A percentile compares a stretch with the other conserved stretches of the same genome.
These are phyloP conservation scores for Drosophila engyochracea DNA, from an alignment of 2,888 invertebrate species.

Conservation along the genomic window DNA sequence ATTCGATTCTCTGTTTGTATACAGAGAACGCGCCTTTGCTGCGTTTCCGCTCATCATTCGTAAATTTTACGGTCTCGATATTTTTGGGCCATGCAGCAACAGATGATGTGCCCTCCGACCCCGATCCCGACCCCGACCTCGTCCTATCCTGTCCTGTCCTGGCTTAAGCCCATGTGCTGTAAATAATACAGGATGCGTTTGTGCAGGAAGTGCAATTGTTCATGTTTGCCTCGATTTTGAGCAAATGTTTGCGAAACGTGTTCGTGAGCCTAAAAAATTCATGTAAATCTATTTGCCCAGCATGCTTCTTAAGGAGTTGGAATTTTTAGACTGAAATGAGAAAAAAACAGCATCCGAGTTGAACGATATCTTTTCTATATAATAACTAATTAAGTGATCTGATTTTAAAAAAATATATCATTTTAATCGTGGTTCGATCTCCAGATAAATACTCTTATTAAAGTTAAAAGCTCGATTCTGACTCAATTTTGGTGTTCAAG, in stretches of 20 bases:
- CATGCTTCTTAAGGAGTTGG: not conserved
- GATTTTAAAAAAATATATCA: not conserved
- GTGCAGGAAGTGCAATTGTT: slow-evolving; percentile 73
- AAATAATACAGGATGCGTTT: slow-evolving; percentile 56
- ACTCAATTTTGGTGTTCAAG: not conserved
- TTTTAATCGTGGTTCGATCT: not conserved
- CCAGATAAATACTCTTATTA: not conserved
- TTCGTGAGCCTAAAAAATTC: slow-evolving; percentile 21
- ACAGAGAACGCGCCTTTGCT: slow-evolving; percentile 71
- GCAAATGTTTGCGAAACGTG: slow-evolving; percentile 69
- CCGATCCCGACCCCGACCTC: slow-evolving; percentile 12
- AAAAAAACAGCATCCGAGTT: not conserved
- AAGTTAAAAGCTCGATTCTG: not conserved
- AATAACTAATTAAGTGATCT: not conserved
- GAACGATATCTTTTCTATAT: not conserved
- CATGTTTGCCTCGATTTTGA: slow-evolving; percentile 21
- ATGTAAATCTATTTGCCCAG: slow-evolving; percentile 28
- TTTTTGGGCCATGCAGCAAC: slow-evolving; percentile 45
- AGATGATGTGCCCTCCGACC: slow-evolving; percentile 39
- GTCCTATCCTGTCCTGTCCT: not conserved
- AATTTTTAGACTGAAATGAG: not conserved
- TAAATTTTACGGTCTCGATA: slow-evolving; percentile 27
- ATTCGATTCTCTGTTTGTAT: slow-evolving; percentile 62
- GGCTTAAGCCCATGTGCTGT: slow-evolving; percentile 59
- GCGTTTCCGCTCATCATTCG: slow-evolving; percentile 61